Evolutionary conservation across 1,140 invertebrate species (phyloP), one percentile per base, ranked within the genome.

Genomic region (Trichonephila clavipes): DNA sequence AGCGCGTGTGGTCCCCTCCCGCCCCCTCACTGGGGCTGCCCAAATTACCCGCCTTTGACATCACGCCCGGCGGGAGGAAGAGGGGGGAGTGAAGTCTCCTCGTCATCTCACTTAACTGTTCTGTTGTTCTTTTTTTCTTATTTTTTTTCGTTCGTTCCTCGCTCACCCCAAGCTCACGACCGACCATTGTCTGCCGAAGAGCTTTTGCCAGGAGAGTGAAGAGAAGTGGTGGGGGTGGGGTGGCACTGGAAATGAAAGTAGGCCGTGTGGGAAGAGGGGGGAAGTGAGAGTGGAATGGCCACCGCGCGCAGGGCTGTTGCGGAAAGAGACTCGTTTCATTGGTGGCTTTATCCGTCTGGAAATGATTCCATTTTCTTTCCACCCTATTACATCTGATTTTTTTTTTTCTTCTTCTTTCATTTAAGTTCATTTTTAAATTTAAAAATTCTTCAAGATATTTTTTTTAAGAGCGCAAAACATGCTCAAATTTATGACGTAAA

Each of bases 71-170:
- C 77, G 3, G 66, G 24, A 24, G 66, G 66, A 14, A 18, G 61
- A 18, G n/a, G 51, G 66, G 24, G 66, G 66, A 24, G 61, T 6
- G 61, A 18, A 69, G 51, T 51, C 82, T 59, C 82, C 51, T 59
- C 82, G 44, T 59, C 82, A 51, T 83, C 82, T 59, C 44, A 83
- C 82, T 51, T 58, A 83, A 58, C 82, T 83, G 72, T 24, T 72
- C 28, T 21, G 69, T 28, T 34, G 72, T 34, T 77, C n/a, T 83
- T 83, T 83, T 28, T n/a, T 58, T n/a, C 40, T 28, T 5, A 5
- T 40, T 4, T 19, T 28, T 40, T 12, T n/a, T 82, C 34, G n/a
- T 88, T 72, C 44, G 61, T 72, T 89, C 62, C 64, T 24, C 64
- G 21, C 64, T 89, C 40, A 24, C 62, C 24, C 40, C 40, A 19